Evolutionary conservation across 2,888 invertebrate species (phyloP), one percentile per base, ranked within the genome.

Genomic region (Netelia inedita): DNA sequence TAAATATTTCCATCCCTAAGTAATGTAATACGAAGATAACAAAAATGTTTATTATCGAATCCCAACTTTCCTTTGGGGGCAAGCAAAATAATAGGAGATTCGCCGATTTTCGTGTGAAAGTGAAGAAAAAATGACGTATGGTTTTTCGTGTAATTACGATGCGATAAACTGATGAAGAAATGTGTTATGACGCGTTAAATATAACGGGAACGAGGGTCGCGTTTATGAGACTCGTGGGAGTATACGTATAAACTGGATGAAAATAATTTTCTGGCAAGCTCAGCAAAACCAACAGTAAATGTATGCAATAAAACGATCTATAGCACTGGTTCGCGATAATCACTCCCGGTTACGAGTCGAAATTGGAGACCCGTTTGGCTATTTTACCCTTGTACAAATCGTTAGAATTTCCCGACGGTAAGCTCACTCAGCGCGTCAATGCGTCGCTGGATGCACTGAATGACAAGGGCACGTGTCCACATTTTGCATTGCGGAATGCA

Each of bases 261-360:
- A 83, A 83, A 83, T 83, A 83, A 79, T 83, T 75, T 82, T 83
- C 79, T 75, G 79, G 79, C 79, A 79, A 69, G 57, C 83, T 43
- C 16, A 19, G 74, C 28, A 6, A 10, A 50, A 74, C 23, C 53
- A 65, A 72, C 57, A 50, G 65, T 14, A 46, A 46, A n/a, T 14
- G 46, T 46, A 11, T 9, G 46, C 46, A 46, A 11, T 46, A 55
- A 71, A 55, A 50, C 28, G 28, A 66, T 63, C 19, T 43, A 66
- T 35, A 41, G 35, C 46, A 35, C 55, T 41, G 6, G 23, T 28
- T n/a, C 35, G 61, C 72, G 65, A 79, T 69, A 68, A 68, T 63
- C 61, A 72, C 53, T 19, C 61, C 35, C 68, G 19, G 71, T 73
- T 73, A 72, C 61, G 78, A 76, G 68, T 50, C 66, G 78, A 74